phyloP scores from a whole-genome alignment of 2,888 invertebrate species.

The Macaria liturata region DNA sequence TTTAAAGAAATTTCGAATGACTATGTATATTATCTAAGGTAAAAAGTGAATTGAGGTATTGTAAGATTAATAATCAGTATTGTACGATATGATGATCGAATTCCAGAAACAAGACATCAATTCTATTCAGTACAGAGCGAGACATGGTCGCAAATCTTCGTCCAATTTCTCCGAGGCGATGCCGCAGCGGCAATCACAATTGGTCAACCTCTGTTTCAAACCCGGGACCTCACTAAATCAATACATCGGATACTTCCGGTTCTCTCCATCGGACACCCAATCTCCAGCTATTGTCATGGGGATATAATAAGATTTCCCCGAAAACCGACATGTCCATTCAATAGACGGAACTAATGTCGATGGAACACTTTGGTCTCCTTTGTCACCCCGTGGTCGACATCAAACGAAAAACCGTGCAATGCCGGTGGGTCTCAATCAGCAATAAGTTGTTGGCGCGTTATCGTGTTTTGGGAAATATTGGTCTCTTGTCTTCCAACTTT shows the following conservation, averaged over 20 bases:
- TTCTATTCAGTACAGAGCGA: no score
- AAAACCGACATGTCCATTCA: conserved; percentile 20
- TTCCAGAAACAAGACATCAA: no score
- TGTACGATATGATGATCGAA: no score
- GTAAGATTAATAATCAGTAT: no score
- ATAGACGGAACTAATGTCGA: conserved; percentile 17
- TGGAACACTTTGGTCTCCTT: conserved; percentile 21
- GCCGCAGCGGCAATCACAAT: no score
- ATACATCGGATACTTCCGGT: conserved; percentile 1
- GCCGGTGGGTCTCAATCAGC: conserved; percentile 48
- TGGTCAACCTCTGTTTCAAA: no score
- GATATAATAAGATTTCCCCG: conserved; percentile 20
- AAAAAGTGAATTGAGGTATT: no score
- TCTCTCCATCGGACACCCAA: conserved; percentile 5
- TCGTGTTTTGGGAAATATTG: conserved; percentile 30
- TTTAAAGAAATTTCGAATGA: no score
- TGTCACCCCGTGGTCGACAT: conserved; percentile 42
- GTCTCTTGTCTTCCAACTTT: conserved; percentile 20
- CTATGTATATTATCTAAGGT: no score
- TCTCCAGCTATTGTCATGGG: conserved; percentile 17
- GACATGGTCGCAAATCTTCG: no score
- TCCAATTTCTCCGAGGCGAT: no score
- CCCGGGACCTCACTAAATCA: no score
- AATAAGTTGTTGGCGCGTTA: conserved; percentile 57
- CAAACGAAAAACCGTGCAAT: conserved; percentile 53